Evolutionary conservation across 2,888 invertebrate genomes (phyloP).

Genomic region (Alloscopus bannaensis): DNA sequence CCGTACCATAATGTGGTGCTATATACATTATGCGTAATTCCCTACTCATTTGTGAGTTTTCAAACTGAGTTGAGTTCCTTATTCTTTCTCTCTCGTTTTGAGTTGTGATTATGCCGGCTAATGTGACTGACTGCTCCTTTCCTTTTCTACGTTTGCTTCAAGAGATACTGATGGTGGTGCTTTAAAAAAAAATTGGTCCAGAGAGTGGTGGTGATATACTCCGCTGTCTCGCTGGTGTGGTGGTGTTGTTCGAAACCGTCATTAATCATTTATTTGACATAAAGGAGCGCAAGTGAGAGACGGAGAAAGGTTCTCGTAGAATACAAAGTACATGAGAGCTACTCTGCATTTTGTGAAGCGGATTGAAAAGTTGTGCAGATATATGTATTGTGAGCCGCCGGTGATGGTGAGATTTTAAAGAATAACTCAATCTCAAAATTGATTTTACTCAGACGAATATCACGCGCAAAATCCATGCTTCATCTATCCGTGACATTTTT

Average conservation of each 20-base stretch:
- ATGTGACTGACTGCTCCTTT: constrained; percentile 57
- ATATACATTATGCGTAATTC: no score
- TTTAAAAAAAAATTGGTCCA: not conserved
- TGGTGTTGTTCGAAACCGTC: constrained; percentile 56
- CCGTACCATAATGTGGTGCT: no score
- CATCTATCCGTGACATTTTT: no score
- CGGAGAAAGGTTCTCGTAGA: no score
- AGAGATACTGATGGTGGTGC: not conserved
- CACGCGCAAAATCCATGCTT: no score
- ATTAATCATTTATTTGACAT: constrained; percentile 64
- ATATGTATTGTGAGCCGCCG: no score
- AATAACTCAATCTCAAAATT: no score
- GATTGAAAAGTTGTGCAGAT: no score
- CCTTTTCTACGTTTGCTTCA: not conserved
- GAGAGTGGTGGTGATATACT: constrained; percentile 20
- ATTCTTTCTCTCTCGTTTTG: not conserved
- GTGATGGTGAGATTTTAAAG: no score
- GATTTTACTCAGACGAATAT: no score
- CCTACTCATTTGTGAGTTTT: constrained; percentile 22
- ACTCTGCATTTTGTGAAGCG: no score
- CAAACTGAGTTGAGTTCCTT: not conserved
- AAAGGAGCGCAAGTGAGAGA: constrained; percentile 33
- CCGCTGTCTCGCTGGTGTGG: not conserved
- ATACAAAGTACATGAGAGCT: no score
- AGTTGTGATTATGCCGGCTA: constrained; percentile 33